phyloP scores from a whole-genome alignment of 2,888 invertebrate species.

The Stenodema calcarata region DNA sequence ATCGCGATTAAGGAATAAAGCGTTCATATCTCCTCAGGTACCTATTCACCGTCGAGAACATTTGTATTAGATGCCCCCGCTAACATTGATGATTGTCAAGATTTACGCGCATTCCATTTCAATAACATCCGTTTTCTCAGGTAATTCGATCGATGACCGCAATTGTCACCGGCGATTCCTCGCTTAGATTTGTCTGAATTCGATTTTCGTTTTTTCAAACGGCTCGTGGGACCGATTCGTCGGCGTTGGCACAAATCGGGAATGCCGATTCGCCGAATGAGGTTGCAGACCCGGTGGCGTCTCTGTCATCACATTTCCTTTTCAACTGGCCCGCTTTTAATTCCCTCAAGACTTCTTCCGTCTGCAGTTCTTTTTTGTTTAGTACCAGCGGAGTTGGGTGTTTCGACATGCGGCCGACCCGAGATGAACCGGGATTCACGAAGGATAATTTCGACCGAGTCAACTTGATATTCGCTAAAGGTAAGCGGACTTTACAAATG shows the following conservation, averaged over 20 bases:
- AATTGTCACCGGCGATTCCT: background rate
- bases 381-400: background rate
- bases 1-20: too few relatives aligned
- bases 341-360: background rate
- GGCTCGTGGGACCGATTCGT: background rate
- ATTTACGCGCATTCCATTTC: background rate
- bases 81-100: background rate
- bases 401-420: constrained; percentile 13
- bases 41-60: too few relatives aligned
- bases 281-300: background rate
- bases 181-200: background rate
- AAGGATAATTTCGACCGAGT: constrained; percentile 23
- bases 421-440: background rate
- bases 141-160: background rate
- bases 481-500: background rate
- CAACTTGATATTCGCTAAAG: constrained; percentile 24
- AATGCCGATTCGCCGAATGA: constrained; percentile 17
- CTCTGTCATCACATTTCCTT: constrained; percentile 30
- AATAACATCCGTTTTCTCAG: background rate
- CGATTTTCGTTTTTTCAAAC: background rate
- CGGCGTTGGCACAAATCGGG: constrained; percentile 7
- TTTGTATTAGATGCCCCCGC: too few relatives aligned
- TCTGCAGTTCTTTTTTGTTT: constrained; percentile 6
- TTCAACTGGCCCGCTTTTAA: background rate
- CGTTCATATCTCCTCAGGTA: too few relatives aligned